Percentiles rank a stretch among this genome's conserved stretches.
phyloP scores from a whole-genome alignment of 2,888 invertebrate genomes.

The Entomobrya multifasciata region DNA sequence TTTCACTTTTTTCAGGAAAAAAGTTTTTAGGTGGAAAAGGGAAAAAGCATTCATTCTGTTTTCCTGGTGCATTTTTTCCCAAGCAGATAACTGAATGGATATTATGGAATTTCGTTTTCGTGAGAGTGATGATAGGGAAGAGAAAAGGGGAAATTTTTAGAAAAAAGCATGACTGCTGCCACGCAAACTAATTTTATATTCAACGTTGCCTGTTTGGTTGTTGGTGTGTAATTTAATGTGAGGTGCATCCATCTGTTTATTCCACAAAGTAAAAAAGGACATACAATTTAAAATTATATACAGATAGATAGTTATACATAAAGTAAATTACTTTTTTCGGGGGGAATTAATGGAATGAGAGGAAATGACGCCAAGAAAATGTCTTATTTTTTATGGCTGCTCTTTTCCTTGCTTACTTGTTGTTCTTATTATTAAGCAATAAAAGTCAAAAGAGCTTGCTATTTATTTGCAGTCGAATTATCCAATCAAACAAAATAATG shows the following conservation, averaged over 20 bases:
- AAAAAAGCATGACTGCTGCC: not conserved
- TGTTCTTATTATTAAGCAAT: constrained; percentile 46
- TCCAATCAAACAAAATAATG: constrained; percentile 4
- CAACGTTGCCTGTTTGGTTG: too few species aligned
- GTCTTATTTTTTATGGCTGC: not conserved
- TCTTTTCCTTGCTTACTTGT: not conserved
- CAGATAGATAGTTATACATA: not conserved
- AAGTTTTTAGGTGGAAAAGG: too few species aligned
- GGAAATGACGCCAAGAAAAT: not conserved
- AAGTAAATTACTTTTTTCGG: constrained; percentile 30
- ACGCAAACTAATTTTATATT: too few species aligned
- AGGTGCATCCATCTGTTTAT: too few species aligned
- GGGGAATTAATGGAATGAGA: not conserved
- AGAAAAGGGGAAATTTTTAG: not conserved
- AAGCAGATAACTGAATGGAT: too few species aligned
- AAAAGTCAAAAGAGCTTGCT: constrained; percentile 11
- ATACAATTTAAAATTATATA: too few species aligned
- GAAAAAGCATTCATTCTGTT: not conserved
- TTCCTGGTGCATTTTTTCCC: too few species aligned
- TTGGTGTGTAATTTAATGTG: too few species aligned
- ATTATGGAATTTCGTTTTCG: too few species aligned
- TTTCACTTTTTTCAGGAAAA: too few species aligned
- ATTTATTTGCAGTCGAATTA: not conserved
- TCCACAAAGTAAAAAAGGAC: too few species aligned
- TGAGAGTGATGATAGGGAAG: not conserved